phyloP scores from a whole-genome alignment of 2,797 vertebrate species.

The Heterohyrax brucei region DNA sequence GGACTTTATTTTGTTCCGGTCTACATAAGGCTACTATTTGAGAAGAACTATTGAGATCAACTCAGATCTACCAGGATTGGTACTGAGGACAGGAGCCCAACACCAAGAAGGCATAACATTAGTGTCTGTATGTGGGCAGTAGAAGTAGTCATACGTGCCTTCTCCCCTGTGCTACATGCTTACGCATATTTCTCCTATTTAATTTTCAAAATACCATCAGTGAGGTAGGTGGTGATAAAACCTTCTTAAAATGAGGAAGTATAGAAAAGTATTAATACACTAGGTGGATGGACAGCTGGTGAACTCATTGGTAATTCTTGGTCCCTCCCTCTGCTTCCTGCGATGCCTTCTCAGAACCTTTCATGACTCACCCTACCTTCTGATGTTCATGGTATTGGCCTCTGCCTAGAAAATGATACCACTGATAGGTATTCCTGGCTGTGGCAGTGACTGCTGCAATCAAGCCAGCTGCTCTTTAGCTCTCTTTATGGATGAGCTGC shows the following conservation, averaged over 20 bases:
- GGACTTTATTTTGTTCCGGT: neutral
- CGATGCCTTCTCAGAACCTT: neutral
- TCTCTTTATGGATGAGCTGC: neutral
- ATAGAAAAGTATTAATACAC: neutral
- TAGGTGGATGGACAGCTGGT: neutral
- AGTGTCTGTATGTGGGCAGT: neutral
- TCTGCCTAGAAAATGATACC: neutral
- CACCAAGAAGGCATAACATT: neutral
- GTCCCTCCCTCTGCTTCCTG: neutral
- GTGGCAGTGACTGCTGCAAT: neutral
- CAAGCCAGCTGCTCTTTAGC: neutral
- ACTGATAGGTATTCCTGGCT: neutral
- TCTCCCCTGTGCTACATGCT: neutral
- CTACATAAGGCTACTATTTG: neutral
- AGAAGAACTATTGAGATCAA: neutral
- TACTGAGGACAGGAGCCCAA: neutral
- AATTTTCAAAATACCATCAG: neutral
- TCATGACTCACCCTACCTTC: neutral
- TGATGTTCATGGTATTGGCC: neutral
- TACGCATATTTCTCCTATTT: neutral
- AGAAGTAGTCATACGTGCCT: neutral
- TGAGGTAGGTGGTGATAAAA: constrained; percentile 18
- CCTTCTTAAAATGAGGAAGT: constrained; percentile 27
- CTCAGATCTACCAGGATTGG: neutral
- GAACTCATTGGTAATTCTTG: neutral